Base-by-base conservation (phyloP, 2,113 vertebrate genomes). In the Picathartes gymnocephalus region DNA sequence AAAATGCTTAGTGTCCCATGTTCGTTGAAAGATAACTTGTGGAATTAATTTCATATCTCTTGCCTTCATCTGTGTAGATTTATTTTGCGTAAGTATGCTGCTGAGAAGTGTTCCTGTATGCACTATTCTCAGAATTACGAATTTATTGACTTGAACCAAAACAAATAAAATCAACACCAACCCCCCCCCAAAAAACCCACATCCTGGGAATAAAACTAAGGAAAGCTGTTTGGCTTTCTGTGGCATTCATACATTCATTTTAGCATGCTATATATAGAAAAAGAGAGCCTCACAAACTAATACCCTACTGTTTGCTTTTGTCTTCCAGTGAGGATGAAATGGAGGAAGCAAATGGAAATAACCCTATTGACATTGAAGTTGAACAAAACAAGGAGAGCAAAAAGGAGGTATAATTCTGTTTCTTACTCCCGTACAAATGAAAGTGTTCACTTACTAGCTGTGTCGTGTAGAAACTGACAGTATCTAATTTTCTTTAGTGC, bases 321-420 rank as follows among this genome's bases (percentile, higher is more conserved):
- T 97, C 86, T 98, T 98, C 64, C 93, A 99, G 99, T 97, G 99
- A 99, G 51, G 99, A 99, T 61, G 99, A 99, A 82, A 98, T 97
- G 57, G 99, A 99, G 66, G 98, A 99, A 51, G 91, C 98, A 62
- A 98, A 97, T 85, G 97, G 96, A 87, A 98, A 83, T 90, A 97
- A 98, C 68, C 96, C 98, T 42, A 97, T 98, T 72, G 98, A 99
- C 92, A 89, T 98, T 20, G 99, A 99, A 94, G 88, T 98, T 40
- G 98, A 99, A 58, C 97, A 97, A 76, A 98, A 97, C 88, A 99
- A 99, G 96, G 99, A 99, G 28, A 98, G 98, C 92, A 99, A 98
- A 97, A 99, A 99, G 96, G 99, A 99, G 99, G 99, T 99, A 98
- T 64, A 79, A 62, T 60, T 81, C 19, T 69, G 82, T 54, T 48